Base-by-base conservation (phyloP, 2,797 vertebrate genomes). In the Pampus argenteus region DNA sequence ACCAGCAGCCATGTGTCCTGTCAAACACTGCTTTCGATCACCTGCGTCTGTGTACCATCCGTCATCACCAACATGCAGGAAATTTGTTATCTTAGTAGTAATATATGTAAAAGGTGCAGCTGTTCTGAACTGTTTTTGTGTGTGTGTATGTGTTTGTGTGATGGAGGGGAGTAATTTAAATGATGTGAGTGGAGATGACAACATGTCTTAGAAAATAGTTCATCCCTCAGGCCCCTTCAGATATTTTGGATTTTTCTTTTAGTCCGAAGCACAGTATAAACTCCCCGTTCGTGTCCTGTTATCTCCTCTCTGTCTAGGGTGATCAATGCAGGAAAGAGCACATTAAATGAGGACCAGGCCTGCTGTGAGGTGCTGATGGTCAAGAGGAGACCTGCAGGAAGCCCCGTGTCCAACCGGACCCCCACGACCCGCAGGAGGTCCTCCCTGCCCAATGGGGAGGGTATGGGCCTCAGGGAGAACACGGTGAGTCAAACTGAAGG, bases 291-390 rank as follows among this genome's bases (percentile, higher is more conserved):
- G 3, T 65, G 15, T 31, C 36, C 1, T 48, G 9, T 22, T 42
- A 0, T 74, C 10, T 3, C 28, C 3, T 68, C 42, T 79, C 44
- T 58, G 2, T 81, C 0, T 86, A 99, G 98, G 88, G 97, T 98
- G 61, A 99, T 99, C 91, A 99, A 99, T 77, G 97, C 97, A 0
- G 98, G 98, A 36, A 99, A 99, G 88, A 99, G 98, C 90, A 94
- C 95, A 0, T 93, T 98, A 83, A 99, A 99, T 9, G 98, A 99
- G 91, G 98, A 99, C 92, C 98, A 99, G 90, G 98, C 97, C 42
- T 97, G 96, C 91, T 99, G 97, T 76, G 97, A 99, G 86, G 95
- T 99, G 56, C 93, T 99, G 79, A 86, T 94, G 76, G 95, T 99
- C 72, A 96, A 95, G 88, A 96, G 94, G 88, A 92, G 93, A 50